phyloP scores from a whole-genome alignment of 2,797 vertebrate species.

The Pristis pectinata region DNA sequence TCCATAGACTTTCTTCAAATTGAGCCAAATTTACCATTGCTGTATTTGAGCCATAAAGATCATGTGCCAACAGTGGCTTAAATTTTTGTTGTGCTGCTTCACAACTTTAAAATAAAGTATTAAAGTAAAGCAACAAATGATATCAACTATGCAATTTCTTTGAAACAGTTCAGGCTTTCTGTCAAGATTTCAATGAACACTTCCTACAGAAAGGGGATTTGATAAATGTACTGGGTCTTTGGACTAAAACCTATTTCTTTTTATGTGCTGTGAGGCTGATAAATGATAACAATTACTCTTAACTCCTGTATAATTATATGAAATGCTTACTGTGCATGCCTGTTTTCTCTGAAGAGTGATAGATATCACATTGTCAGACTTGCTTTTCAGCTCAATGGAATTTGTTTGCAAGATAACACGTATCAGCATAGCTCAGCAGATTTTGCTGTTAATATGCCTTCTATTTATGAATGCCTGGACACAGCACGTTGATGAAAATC shows the following conservation, averaged over 20 bases:
- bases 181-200: not conserved
- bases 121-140: not conserved
- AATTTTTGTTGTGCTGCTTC: not conserved
- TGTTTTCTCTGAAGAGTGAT: slow-evolving; percentile 3
- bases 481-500: not conserved
- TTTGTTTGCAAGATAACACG: not conserved
- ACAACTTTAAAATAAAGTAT: not conserved
- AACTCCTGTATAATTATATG: not conserved
- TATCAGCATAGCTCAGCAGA: not conserved
- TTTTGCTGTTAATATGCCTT: not conserved
- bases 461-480: not conserved
- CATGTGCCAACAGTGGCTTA: not conserved
- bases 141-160: not conserved
- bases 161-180: not conserved
- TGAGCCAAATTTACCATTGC: not conserved
- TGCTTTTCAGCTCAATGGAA: not conserved
- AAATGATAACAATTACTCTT: not conserved
- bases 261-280: not conserved
- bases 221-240: not conserved
- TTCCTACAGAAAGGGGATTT: not conserved
- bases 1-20: not conserved
- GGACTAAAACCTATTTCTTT: not conserved
- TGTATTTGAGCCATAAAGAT: not conserved
- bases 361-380: slow-evolving; percentile 6
- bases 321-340: not conserved